Base-by-base conservation (phyloP, 2,888 invertebrate species). In the Chymomyza amoena region DNA sequence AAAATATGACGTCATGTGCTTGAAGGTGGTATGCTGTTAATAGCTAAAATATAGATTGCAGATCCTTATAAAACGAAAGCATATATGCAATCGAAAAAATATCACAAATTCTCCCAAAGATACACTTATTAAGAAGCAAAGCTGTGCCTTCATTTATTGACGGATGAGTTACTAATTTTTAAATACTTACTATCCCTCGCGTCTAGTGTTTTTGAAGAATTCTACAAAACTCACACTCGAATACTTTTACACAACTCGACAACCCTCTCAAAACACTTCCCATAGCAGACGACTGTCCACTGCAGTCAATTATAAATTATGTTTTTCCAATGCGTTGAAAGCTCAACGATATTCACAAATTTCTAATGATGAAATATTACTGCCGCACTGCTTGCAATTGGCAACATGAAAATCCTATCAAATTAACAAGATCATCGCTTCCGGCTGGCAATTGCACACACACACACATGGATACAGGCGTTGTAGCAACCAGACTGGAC, bases 341-440 rank as follows among this genome's bases (percentile, higher is more conserved):
- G 84, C 83, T 10, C 6, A 6, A 25, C 20, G 20, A 20, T 52
- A 52, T 50, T 85, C 81, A 75, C 88, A 89, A 85, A 87, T 83
- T 84, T 89, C 88, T 88, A 88, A 89, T 83, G 86, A 89, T 84
- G 89, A 84, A 81, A 78, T 84, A 84, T 89, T 76, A 86, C 73
- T 69, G 68, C 73, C 67, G 71, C 75, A 66, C 63, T 61, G 54
- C 54, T 39, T 61, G 66, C 61, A 66, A 61, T 61, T 68, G 57
- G 70, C 66, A 67, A 72, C 73, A 75, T 75, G 79, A 65, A 83
- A 75, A 80, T 72, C 75, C 87, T 89, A 85, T 85, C 89, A 88
- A 85, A 85, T 85, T 85, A 89, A 85, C 85, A 86, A 85, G 85
- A 85, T 85, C 89, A 73, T 75, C 80, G 89, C 85, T 89, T 89